A percentile compares a stretch with the other conserved stretches of the same genome.
Evolutionary conservation across 1,140 invertebrate genomes (phyloP).

Genomic region (Bombus affinis): DNA sequence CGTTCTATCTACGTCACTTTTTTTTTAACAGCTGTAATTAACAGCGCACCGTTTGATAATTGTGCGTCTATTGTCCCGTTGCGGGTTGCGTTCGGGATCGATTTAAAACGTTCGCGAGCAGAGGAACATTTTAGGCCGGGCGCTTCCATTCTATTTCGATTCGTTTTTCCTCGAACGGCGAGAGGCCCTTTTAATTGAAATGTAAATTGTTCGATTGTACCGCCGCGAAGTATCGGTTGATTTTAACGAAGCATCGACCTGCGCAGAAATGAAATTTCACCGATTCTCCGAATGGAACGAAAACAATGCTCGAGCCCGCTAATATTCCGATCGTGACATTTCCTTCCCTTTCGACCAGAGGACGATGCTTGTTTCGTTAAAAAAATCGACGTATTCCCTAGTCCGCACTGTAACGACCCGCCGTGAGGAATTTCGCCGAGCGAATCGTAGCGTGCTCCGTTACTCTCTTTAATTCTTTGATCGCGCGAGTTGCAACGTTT

Average conservation of each 20-base stretch:
- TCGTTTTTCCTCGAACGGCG: conserved; percentile 16
- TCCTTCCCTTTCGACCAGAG: no score
- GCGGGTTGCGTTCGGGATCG: neutral
- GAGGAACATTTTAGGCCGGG: conserved; percentile 6
- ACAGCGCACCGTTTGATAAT: conserved; percentile 36
- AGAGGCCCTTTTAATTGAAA: conserved; percentile 39
- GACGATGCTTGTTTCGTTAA: neutral
- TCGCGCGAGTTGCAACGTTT: neutral
- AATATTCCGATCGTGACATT: neutral
- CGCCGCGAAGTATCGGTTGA: neutral
- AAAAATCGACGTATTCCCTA: no score
- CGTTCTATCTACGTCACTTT: neutral
- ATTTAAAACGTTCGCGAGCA: conserved; percentile 24
- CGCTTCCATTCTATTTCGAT: conserved; percentile 5
- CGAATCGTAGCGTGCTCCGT: neutral
- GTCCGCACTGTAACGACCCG: neutral
- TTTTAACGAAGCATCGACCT: conserved; percentile 10
- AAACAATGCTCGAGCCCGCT: neutral
- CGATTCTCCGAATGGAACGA: conserved; percentile 13
- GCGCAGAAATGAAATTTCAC: conserved; percentile 30
- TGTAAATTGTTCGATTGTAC: conserved; percentile 40
- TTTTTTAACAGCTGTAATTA: conserved; percentile 32
- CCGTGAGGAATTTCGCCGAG: neutral
- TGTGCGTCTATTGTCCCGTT: conserved; percentile 22
- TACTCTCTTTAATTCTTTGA: neutral